Base-by-base conservation (phyloP, 2,113 vertebrate genomes). In the Clarias batrachus region DNA sequence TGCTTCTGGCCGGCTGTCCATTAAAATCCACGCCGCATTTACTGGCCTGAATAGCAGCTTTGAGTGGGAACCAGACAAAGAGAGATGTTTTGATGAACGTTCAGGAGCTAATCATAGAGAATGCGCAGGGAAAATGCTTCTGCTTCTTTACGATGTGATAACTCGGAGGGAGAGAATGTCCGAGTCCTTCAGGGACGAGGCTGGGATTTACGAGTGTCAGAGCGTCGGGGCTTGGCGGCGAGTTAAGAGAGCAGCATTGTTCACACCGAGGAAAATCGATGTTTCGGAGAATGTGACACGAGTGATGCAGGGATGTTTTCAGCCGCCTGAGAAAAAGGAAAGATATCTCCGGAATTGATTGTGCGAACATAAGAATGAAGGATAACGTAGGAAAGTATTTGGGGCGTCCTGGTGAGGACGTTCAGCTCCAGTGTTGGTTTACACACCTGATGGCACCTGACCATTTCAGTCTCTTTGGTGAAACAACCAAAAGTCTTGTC, bases 111-210 rank as follows among this genome's bases (percentile, higher is more conserved):
- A 66, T 56, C 37, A 2, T 2, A 8, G 74, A 78, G 74, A 78
- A 56, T 4, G 68, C 17, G 62, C 27, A 66, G 27, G 25, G 37
- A 84, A 41, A 52, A 41, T 25, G n/a, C 68, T n/a, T 82, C 73
- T 66, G 21, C 27, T 59, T 60, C 23, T 16, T 76, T 41, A 89
- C 73, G 66, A 83, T 48, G 77, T 84, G 82, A 91, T 76, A 76
- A 77, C 79, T 88, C 86, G 80, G 81, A 82, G 84, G 73, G 88
- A 88, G 86, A 85, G 90, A 91, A 92, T 91, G 91, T 93, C 91
- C 90, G 82, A 54, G 56, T 71, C 83, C 89, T 87, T 90, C 76
- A 3, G 87, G 80, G 79, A 48, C 41, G 2, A 11, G 1, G 70
- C 70, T 19, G 17, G 33, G 33, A 79, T 86, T 88, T 88, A 88